Evolutionary conservation across 2,888 invertebrate genomes (phyloP), one percentile per base, ranked within the genome.

Genomic region (Ectemnius continuus): DNA sequence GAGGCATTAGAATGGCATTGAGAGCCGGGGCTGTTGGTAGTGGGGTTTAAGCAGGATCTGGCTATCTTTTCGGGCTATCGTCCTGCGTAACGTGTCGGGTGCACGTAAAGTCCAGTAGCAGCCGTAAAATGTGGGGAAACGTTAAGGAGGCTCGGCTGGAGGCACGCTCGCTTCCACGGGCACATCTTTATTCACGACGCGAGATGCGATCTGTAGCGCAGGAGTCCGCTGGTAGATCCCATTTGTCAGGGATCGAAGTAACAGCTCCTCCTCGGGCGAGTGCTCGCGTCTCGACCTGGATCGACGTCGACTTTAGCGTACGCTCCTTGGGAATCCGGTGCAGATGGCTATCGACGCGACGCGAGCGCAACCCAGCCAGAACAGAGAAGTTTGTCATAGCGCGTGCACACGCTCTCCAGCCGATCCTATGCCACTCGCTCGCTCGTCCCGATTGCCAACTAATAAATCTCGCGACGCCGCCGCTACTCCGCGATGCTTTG

Each of bases 381-480:
- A 68, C 11, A 83, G 36, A 36, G 81, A 83, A 85, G 85, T 85
- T 85, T 84, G 83, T 86, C 85, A 86, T 71, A 74, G 75, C 83
- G 85, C 64, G 84, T 82, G 85, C 87, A 86, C 87, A 86, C 82
- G 80, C 78, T 80, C 73, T 84, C 68, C 71, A 4, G 3, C 8
- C 36, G 36, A 36, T 36, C 36, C 36, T 36, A 36, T 6, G 8
- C 36, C 36, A 36, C 36, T 36, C 36, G 36, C 36, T 36, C 36
- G 36, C 36, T 84, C 85, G 83, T 82, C 74, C 74, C 72, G 83
- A 81, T 88, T 88, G 86, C 86, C 85, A 88, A 88, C 89, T 88
- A 88, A 90, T 89, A 89, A 90, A 90, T 90, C 86, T 85, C 84
- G 46, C 67, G 80, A 52, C 57, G 82, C 84, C 57, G 82, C 84